Percentiles rank a stretch among this genome's conserved stretches.
These are phyloP conservation scores for Philereme vetulata DNA, from an alignment of 2,888 invertebrate species.

Conservation along the genomic window DNA sequence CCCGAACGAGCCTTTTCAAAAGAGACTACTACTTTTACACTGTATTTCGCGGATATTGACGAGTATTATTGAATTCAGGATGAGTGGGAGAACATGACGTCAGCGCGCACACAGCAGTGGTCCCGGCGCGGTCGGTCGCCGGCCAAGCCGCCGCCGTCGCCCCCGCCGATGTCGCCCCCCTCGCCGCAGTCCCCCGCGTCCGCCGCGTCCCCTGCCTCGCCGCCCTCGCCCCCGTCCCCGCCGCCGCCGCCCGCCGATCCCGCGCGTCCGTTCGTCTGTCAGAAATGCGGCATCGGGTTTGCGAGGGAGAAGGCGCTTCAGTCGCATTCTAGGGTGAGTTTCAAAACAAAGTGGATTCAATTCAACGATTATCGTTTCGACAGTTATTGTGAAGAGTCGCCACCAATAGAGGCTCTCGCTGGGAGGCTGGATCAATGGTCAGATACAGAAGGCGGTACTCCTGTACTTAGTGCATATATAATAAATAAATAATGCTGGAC, in stretches of 20 bases:
- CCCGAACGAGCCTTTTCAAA: too few species aligned
- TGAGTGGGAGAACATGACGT: constrained; percentile 80
- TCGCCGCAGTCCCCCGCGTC: constrained; percentile 47
- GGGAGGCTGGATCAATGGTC: too few species aligned
- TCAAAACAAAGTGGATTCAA: too few species aligned
- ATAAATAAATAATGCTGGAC: too few species aligned
- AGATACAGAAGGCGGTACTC: too few species aligned
- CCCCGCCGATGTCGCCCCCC: constrained; percentile 48
- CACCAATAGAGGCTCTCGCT: too few species aligned
- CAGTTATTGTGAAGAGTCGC: neutral
- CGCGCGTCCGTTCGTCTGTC: constrained; percentile 90
- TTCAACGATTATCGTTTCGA: too few species aligned
- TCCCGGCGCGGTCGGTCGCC: constrained; percentile 58
- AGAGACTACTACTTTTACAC: too few species aligned
- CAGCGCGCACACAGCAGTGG: constrained; percentile 82
- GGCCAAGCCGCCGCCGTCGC: constrained; percentile 53
- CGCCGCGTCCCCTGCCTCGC: constrained; percentile 44
- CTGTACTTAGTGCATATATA: too few species aligned
- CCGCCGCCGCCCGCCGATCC: constrained; percentile 82
- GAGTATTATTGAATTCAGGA: constrained; percentile 48
- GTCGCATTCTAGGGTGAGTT: constrained; percentile 87
- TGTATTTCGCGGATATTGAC: too few species aligned
- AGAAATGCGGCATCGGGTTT: constrained; percentile 87
- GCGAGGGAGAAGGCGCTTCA: constrained; percentile 92
- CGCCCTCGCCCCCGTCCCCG: constrained; percentile 55